Base-by-base conservation (phyloP, 1,140 invertebrate genomes). In the Paralvinella palmiformis region DNA sequence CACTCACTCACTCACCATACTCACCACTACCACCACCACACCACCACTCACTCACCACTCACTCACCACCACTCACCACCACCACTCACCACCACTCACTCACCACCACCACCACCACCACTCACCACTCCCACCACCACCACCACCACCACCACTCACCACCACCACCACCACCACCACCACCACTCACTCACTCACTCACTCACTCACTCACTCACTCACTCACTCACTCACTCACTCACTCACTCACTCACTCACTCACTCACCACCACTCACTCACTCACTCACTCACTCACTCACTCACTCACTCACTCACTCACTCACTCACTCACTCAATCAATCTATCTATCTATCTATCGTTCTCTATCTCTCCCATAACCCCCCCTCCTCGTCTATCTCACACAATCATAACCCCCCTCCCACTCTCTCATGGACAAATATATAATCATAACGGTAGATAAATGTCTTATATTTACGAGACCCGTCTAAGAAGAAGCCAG, bases 251-350 rank as follows among this genome's bases (percentile, higher is more conserved):
- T 15, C 45, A n/a, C 45, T 15, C 45, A n/a, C 45, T 15, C 45
- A n/a, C 45, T 15, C 45, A n/a, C 45, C 17, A n/a, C 45, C 45
- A 6, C 59, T 45, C 59, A 59, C 57, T 41, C 59, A 61, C 59
- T 61, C 59, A 61, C 59, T 61, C 59, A 48, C 36, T 61, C 36
- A 61, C 22, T 41, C 36, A 45, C 31, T 48, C 24, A 48, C 59
- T 61, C 59, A 1, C 6, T 50, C 45, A 50, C n/a, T 50, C 27
- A 10, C 45, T n/a, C 45, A 50, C 45, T 27, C 7, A 17, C 6
- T 50, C 20, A 61, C 59, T 45, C 59, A 45, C 22, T 61, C 59
- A 45, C 37, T 45, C 37, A 37, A 33, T 24, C 44, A 27, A n/a
- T 41, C 37, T 27, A n/a, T 45, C 36, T 20, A 33, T 27, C 59